A percentile compares a stretch with the other conserved stretches of the same genome.
These are phyloP conservation scores for Onychostruthus taczanowskii DNA, from an alignment of 2,113 vertebrate genomes.

Conservation along the genomic window DNA sequence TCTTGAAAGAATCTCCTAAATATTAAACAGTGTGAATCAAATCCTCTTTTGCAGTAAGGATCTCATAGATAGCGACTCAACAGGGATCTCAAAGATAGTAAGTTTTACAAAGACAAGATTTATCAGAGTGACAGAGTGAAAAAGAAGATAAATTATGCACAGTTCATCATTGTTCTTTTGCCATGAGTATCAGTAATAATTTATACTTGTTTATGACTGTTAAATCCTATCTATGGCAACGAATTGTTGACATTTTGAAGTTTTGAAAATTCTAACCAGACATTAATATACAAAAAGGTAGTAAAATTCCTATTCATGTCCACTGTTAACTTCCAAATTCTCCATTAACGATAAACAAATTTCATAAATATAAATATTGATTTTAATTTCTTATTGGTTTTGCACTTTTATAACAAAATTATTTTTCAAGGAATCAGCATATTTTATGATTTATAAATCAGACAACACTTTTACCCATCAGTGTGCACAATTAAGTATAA, in stretches of 20 bases:
- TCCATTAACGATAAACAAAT: not conserved
- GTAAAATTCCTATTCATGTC: not conserved
- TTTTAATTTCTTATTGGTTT: not conserved
- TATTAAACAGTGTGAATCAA: not conserved
- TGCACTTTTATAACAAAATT: not conserved
- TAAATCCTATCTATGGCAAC: not conserved
- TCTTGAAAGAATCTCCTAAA: not conserved
- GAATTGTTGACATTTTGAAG: not conserved
- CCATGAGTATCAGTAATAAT: not conserved
- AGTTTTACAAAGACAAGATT: not conserved
- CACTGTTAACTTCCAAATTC: not conserved
- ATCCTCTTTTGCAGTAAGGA: not conserved
- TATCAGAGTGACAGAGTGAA: not conserved
- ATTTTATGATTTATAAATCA: not conserved
- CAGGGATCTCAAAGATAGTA: not conserved
- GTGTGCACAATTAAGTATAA: not conserved
- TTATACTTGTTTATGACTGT: not conserved
- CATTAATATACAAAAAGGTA: not conserved
- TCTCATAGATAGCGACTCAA: not conserved
- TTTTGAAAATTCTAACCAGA: not conserved
- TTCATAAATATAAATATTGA: not conserved
- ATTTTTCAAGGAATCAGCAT: not conserved
- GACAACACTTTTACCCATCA: not conserved
- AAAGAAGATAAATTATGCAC: not conserved
- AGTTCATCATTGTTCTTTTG: not conserved